phyloP scores from a whole-genome alignment of 2,113 vertebrate genomes.

The Heliornis fulica region DNA sequence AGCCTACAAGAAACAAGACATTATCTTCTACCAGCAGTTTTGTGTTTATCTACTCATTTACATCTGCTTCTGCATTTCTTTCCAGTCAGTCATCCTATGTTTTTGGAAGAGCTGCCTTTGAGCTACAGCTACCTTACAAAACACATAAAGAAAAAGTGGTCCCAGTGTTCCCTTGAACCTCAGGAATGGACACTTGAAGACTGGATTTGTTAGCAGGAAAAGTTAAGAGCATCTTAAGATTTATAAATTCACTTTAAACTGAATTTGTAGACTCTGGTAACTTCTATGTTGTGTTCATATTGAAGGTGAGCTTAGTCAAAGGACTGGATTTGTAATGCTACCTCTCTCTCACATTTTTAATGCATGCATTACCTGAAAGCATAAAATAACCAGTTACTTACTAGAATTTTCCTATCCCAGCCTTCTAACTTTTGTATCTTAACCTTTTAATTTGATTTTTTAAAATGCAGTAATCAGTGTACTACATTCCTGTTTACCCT shows the following conservation, averaged over 20 bases:
- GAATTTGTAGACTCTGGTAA: neutral
- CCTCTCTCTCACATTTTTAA: neutral
- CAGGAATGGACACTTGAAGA: neutral
- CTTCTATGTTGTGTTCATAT: neutral
- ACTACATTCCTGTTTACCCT: neutral
- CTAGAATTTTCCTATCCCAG: neutral
- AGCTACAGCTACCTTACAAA: neutral
- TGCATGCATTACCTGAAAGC: neutral
- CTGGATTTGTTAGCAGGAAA: neutral
- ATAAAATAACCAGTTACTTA: neutral
- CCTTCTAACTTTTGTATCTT: too few species aligned
- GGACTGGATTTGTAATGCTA: neutral
- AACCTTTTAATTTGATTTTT: neutral
- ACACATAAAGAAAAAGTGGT: neutral
- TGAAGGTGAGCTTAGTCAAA: neutral
- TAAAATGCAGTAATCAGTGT: neutral
- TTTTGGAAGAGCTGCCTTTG: neutral
- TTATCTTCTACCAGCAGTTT: neutral
- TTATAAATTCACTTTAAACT: neutral
- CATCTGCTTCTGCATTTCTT: neutral
- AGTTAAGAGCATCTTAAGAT: neutral
- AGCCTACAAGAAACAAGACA: neutral
- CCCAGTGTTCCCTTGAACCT: neutral
- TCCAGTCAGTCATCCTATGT: neutral
- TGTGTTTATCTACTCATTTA: neutral